Evolutionary conservation across 2,888 invertebrate species (phyloP).

Genomic region (Geophilus truncorum): DNA sequence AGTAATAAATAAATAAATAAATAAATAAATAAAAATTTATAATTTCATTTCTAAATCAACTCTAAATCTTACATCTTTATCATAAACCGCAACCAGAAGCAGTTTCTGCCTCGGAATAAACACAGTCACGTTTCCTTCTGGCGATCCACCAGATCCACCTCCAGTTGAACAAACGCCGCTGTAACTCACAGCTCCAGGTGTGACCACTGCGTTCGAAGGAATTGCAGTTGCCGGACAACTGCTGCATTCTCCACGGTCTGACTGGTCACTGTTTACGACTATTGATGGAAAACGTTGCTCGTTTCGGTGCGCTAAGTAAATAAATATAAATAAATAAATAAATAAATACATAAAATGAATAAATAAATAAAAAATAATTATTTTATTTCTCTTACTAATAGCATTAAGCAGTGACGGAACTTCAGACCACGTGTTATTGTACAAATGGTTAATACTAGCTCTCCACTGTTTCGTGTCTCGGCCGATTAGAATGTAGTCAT

Average conservation of each 20-base stretch:
- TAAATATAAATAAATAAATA: slow-evolving; percentile 33
- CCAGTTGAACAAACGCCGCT: background rate
- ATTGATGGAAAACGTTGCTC: slow-evolving; percentile 50
- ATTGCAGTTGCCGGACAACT: background rate
- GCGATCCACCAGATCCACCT: background rate
- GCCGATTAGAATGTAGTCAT: slow-evolving; percentile 56
- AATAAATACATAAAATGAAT: slow-evolving; percentile 30
- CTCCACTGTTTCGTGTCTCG: slow-evolving; percentile 62
- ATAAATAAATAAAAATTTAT: slow-evolving; percentile 36
- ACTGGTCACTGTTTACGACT: background rate
- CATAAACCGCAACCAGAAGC: slow-evolving; percentile 57
- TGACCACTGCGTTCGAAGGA: background rate
- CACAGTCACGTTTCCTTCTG: background rate
- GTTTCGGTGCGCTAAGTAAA: slow-evolving; percentile 51
- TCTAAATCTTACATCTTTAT: slow-evolving; percentile 55
- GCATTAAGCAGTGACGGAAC: slow-evolving; percentile 39
- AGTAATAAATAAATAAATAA: slow-evolving; percentile 34
- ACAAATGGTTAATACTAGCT: slow-evolving; percentile 49
- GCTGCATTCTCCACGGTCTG: background rate
- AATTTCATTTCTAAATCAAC: too few species aligned
- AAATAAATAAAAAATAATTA: slow-evolving; percentile 6
- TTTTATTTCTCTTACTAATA: slow-evolving; percentile 32
- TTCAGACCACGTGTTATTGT: slow-evolving; percentile 38
- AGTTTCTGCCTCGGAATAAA: slow-evolving; percentile 63
- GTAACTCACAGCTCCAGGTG: background rate